These are phyloP conservation scores for Teinopalpus imperialis DNA, from an alignment of 2,888 invertebrate species.

Conservation along the genomic window DNA sequence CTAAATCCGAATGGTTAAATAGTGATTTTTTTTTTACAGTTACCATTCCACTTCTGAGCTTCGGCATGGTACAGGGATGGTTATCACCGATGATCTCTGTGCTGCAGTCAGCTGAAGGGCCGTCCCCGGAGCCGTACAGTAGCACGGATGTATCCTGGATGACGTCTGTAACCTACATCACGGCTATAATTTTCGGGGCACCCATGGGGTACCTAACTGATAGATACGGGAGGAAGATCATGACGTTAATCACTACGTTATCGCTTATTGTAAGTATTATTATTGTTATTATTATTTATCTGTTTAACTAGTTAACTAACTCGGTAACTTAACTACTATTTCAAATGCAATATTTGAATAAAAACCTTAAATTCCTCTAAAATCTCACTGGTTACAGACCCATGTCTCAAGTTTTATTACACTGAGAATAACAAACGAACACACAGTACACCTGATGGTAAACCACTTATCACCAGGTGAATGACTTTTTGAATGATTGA, in stretches of 20 bases:
- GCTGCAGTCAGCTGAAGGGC: constrained; percentile 59
- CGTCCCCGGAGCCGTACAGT: constrained; percentile 55
- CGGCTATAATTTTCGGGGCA: constrained; percentile 68
- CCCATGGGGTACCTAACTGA: constrained; percentile 74
- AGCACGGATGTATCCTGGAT: constrained; percentile 67
- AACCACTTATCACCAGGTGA: too few species aligned
- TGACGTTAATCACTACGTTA: constrained; percentile 65
- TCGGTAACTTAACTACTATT: too few species aligned
- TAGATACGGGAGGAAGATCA: constrained; percentile 63
- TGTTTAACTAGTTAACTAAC: too few species aligned
- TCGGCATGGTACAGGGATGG: constrained; percentile 77
- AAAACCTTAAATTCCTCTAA: too few species aligned
- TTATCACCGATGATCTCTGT: constrained; percentile 71
- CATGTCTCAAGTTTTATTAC: too few species aligned
- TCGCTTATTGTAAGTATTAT: constrained; percentile 66
- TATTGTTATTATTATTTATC: too few species aligned
- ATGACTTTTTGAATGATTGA: too few species aligned
- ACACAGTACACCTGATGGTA: too few species aligned
- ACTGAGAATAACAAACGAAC: too few species aligned
- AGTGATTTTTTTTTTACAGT: constrained; percentile 46
- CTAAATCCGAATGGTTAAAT: too few species aligned
- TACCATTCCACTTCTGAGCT: constrained; percentile 68
- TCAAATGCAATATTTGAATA: too few species aligned
- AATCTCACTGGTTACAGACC: too few species aligned
- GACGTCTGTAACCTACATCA: constrained; percentile 72